phyloP scores from a whole-genome alignment of 2,113 vertebrate genomes.

The Grammomys surdaster region DNA sequence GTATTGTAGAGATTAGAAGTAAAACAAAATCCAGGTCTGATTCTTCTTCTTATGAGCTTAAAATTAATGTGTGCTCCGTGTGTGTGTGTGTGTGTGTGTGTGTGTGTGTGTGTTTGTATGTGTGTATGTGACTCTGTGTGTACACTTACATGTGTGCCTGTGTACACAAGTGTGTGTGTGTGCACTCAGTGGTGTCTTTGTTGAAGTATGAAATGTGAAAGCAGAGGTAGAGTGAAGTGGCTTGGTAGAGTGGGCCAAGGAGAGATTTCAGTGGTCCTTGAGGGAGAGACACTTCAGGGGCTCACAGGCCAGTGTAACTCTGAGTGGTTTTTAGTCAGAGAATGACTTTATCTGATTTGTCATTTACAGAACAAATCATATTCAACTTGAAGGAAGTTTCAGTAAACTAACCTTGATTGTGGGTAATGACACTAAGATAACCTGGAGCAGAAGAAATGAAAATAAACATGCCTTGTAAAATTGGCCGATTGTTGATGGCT shows the following conservation, averaged over 20 bases:
- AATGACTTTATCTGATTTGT: not conserved
- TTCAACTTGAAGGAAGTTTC: not conserved
- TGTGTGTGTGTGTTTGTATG: not conserved
- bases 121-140: no score
- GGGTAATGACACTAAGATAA: not conserved
- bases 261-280: not conserved
- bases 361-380: not conserved
- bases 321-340: not conserved
- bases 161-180: not conserved
- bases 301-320: not conserved
- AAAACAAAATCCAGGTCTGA: not conserved
- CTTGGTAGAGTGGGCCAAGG: not conserved
- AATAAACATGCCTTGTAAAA: not conserved
- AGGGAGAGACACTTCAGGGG: not conserved
- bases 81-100: not conserved
- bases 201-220: not conserved
- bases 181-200: not conserved
- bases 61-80: not conserved
- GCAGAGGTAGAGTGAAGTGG: not conserved
- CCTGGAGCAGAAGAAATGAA: not conserved
- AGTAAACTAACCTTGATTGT: not conserved
- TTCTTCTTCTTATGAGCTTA: not conserved
- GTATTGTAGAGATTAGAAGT: not conserved
- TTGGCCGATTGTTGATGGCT: not conserved
- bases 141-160: not conserved